phyloP scores from a whole-genome alignment of 1,140 invertebrate species.

The Zeugodacus cucurbitae region DNA sequence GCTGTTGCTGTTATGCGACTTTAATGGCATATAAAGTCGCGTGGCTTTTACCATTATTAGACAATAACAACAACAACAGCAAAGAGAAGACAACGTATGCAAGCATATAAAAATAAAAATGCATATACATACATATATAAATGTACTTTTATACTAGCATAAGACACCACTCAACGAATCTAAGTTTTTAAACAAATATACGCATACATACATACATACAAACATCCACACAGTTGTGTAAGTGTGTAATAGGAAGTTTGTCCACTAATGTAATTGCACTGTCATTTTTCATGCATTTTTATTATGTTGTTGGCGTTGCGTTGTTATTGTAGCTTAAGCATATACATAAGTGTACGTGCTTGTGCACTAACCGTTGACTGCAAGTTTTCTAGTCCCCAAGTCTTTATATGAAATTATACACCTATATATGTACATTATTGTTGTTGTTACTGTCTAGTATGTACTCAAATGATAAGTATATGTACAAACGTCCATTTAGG shows the following conservation, averaged over 20 bases:
- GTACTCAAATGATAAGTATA: background rate
- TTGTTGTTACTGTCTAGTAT: background rate
- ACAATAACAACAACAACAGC: background rate
- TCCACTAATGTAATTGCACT: conserved; percentile 18
- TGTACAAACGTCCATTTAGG: background rate
- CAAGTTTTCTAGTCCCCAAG: background rate
- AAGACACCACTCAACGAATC: background rate
- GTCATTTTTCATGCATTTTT: conserved; percentile 4
- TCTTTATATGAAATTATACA: background rate
- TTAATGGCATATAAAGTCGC: conserved; percentile 30
- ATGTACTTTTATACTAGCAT: background rate
- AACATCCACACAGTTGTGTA: background rate
- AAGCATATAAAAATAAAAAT: background rate
- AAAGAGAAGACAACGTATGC: background rate
- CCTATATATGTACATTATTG: background rate
- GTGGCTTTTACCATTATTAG: conserved; percentile 12
- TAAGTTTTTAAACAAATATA: background rate
- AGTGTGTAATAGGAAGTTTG: conserved; percentile 30
- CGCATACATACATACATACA: background rate
- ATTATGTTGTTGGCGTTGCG: background rate
- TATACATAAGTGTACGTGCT: background rate
- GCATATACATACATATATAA: background rate
- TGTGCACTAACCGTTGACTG: background rate
- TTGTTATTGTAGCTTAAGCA: background rate
- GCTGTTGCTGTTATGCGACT: conserved; percentile 7